phyloP scores from a whole-genome alignment of 2,113 vertebrate species.

The Daubentonia madagascariensis region DNA sequence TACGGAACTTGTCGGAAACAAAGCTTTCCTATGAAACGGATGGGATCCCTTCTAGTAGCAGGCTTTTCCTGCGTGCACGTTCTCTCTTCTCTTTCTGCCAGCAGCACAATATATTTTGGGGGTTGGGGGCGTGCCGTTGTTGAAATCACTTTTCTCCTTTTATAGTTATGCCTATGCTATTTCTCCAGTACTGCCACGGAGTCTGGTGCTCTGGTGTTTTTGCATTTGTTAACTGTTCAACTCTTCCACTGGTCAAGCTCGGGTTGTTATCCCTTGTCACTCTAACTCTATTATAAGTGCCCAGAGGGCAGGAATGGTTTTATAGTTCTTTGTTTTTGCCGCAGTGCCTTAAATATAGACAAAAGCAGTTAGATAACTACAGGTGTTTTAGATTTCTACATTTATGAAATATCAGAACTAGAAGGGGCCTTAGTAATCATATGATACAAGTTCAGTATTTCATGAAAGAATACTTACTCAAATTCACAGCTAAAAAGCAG shows the following conservation, averaged over 20 bases:
- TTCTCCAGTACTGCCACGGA: neutral
- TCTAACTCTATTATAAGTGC: neutral
- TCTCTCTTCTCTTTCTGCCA: neutral
- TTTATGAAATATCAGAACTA: neutral
- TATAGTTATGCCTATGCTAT: neutral
- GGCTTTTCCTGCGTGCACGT: neutral
- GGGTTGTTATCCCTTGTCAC: neutral
- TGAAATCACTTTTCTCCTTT: neutral
- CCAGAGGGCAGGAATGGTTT: neutral
- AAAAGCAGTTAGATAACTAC: neutral
- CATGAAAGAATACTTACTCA: neutral
- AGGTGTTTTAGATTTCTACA: neutral
- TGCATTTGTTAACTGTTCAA: neutral
- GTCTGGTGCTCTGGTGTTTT: neutral
- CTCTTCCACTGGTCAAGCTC: neutral
- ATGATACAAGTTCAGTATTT: neutral
- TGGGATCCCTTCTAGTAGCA: neutral
- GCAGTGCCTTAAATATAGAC: neutral
- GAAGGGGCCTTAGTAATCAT: neutral
- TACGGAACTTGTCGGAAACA: slow-evolving; percentile 64
- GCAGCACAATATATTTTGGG: neutral
- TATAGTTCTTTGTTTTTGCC: neutral
- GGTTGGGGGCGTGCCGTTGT: neutral
- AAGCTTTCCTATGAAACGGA: slow-evolving; percentile 51
- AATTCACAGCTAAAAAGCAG: neutral